Evolutionary conservation across 1,140 invertebrate species (phyloP).

Genomic region (Piezodorus guildinii): DNA sequence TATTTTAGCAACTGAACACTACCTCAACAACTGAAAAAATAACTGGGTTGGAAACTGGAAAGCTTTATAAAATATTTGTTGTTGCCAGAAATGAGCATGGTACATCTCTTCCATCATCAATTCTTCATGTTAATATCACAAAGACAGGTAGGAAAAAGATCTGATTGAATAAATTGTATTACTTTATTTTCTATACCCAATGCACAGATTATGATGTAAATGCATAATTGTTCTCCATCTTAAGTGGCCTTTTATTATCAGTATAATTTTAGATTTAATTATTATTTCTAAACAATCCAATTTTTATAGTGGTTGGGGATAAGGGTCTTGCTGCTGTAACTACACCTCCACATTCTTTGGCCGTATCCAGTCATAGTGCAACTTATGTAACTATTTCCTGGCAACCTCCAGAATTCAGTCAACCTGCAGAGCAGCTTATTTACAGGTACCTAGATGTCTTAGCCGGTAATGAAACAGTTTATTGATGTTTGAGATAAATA

Average conservation of each 20-base stretch:
- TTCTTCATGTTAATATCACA: constrained; percentile 58
- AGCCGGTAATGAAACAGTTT: too few relatives aligned
- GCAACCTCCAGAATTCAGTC: constrained; percentile 67
- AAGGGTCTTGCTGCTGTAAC: constrained; percentile 46
- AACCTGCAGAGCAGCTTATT: constrained; percentile 57
- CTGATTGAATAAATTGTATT: background rate
- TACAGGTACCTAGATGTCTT: constrained; percentile 43
- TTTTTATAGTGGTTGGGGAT: constrained; percentile 31
- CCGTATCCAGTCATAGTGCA: constrained; percentile 60
- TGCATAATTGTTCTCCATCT: too few relatives aligned
- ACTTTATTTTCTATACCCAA: background rate
- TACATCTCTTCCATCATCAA: constrained; percentile 62
- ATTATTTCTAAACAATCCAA: too few relatives aligned
- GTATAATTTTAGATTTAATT: too few relatives aligned
- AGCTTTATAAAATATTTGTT: constrained; percentile 64
- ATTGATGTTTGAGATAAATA: too few relatives aligned
- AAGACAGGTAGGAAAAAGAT: constrained; percentile 36
- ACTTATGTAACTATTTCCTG: constrained; percentile 64
- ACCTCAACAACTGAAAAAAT: constrained; percentile 47
- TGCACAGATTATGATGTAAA: too few relatives aligned
- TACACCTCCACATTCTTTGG: constrained; percentile 62
- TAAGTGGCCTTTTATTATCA: too few relatives aligned
- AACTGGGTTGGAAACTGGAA: constrained; percentile 46
- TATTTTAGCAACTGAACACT: constrained; percentile 50
- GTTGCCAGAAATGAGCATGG: constrained; percentile 59